Evolutionary conservation across 92 coral and sea anemone genomes (phyloP), one percentile per base, ranked within the genome.

Genomic region (Porites evermanni): DNA sequence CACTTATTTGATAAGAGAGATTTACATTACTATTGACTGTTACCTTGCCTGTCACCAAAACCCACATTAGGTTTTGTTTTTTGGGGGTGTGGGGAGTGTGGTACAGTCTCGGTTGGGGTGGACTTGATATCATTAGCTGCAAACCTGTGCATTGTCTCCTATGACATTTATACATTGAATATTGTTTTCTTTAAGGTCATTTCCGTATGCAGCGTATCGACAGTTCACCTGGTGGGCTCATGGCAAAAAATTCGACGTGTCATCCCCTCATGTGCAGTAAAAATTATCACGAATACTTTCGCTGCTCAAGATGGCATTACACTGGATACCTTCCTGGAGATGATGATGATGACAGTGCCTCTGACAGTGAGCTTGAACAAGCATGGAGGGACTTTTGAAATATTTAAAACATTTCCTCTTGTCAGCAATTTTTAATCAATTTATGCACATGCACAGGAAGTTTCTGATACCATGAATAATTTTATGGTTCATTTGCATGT

Each of bases 181-280:
- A 1, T 53, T 53, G 5, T 65, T 38, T 23, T 77, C 17, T 24
- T 67, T 68, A 12, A 72, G 77, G 60, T 67, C 86, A 66, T 69
- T 70, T 14, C 60, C 38, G 6, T 58, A 67, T 29, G 54, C 87
- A 24, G 91, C 83, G 47, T 87, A 87, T 66, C 64, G 86, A 26
- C 82, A 84, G 77, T 89, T 89, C 66, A 78, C 87, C 60, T 85
- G 86, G 89, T 85, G 92, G 92, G 84, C 50, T 5, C 89, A 89
- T 89, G 93, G 93, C 1, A 70, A 24, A 74, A 51, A 8, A 59
- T 66, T 32, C 21, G 81, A 11, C 84, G 83, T 26, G 86, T 70
- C 2, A 59, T 87, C 3, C 80, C 86, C 32, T 79, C 86, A 13
- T 79, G 90, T 87, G 86, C 77, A 4, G 79, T 87, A 0, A 60